These are phyloP conservation scores for Agrotis exclamationis DNA, from an alignment of 2,888 invertebrate species.

Conservation along the genomic window DNA sequence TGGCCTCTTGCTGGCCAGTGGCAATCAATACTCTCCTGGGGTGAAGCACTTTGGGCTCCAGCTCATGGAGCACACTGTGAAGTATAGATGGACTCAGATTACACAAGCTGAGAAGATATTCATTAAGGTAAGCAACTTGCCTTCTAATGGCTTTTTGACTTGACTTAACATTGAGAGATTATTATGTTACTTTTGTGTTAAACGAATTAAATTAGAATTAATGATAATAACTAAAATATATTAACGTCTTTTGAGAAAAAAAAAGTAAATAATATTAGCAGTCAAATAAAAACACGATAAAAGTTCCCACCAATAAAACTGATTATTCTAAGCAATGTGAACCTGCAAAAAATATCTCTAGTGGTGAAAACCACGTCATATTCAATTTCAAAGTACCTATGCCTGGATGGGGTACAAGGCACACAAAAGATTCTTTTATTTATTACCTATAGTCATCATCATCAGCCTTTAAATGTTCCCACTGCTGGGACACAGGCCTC, in stretches of 20 bases:
- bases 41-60: conserved; percentile 98
- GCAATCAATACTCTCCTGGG: conserved; percentile 94
- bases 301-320: too few species aligned
- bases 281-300: too few species aligned
- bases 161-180: neutral
- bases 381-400: neutral
- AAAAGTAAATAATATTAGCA: too few species aligned
- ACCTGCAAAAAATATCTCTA: neutral
- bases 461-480: too few species aligned
- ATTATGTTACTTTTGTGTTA: too few species aligned
- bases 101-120: conserved; percentile 96
- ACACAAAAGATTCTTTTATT: neutral
- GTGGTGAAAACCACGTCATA: neutral
- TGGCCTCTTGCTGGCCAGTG: conserved; percentile 95
- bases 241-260: too few species aligned
- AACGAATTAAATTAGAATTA: too few species aligned
- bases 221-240: too few species aligned
- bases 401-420: neutral
- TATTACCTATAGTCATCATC: too few species aligned
- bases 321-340: too few species aligned
- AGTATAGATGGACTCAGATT: conserved; percentile 98
- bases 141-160: too few species aligned
- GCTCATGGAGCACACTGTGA: conserved; percentile 97
- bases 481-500: too few species aligned
- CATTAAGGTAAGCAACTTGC: conserved; percentile 92